Evolutionary conservation across 2,797 vertebrate genomes (phyloP), one percentile per base, ranked within the genome.

Genomic region (Coregonus ussuriensis): DNA sequence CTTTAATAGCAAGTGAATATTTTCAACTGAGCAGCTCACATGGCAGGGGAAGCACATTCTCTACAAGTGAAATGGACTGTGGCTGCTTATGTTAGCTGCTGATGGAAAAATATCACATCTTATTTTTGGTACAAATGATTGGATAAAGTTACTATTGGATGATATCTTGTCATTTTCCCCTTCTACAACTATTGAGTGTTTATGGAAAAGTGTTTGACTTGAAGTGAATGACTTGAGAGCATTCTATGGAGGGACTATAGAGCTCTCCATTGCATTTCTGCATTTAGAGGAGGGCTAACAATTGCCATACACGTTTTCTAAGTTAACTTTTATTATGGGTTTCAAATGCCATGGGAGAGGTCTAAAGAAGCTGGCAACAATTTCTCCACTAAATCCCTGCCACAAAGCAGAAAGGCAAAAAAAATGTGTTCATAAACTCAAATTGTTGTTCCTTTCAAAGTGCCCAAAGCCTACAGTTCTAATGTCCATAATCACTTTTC

Each of bases 381-480:
- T 54, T 84, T 72, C 77, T 78, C 68, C 71, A 67, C 74, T 71
- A 54, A 72, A 77, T 65, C 84, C 37, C 52, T 82, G 76, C 82
- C 82, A 82, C 86, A 83, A 88, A 86, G 77, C 81, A 67, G 74
- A 74, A 63, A 69, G 77, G 85, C 85, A 88, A 89, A 77, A 47
- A 87, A 90, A 74, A 88, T 81, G 85, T 89, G 82, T 90, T 91
- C 87, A 88, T 93, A 91, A 93, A 93, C 88, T 82, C 85, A 88
- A 92, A 89, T 90, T 89, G 91, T 89, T 90, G 89, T 91, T 93
- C 75, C 82, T 88, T 90, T 92, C 82, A 91, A 89, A 92, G 84
- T 37, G 59, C 67, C 79, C 85, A 74, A 87, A 72, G 84, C 81
- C 80, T 62, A 75, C 74, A 81, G 82, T 86, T 92, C 77, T 87